Conservation (phyloP, 2,113 vertebrate species). For the Nerophis ophidion region DNA sequence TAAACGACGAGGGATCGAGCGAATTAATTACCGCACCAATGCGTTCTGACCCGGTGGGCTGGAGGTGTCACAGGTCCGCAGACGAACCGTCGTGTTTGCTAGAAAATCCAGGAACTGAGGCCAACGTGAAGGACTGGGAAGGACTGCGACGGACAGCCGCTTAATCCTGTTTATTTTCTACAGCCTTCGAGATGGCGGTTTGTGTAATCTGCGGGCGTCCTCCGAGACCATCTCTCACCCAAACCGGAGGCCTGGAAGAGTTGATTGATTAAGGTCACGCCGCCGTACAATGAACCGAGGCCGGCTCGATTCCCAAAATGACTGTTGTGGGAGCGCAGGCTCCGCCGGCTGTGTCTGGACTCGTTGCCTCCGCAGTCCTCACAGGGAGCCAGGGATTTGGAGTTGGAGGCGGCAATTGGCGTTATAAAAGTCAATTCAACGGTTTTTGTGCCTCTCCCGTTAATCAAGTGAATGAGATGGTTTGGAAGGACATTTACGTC, state of each 20-base stretch:
- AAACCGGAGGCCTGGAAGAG: not conserved
- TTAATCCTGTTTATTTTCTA: conserved; percentile 74
- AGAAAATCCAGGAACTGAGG: conserved; percentile 55
- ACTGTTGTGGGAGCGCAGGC: conserved; percentile 36
- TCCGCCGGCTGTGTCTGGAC: conserved; percentile 29
- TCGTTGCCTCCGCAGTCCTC: conserved; percentile 23
- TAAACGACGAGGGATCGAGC: conserved; percentile 11
- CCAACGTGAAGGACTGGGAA: conserved; percentile 52
- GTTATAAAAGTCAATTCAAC: conserved; percentile 48
- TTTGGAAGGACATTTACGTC: not conserved
- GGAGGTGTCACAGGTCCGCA: conserved; percentile 17
- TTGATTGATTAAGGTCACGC: conserved; percentile 48
- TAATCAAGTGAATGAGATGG: conserved; percentile 28
- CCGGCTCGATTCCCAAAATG: conserved; percentile 42
- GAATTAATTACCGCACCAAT: conserved; percentile 29
- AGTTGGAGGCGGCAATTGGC: conserved; percentile 31
- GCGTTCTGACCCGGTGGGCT: not conserved
- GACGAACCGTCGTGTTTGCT: conserved; percentile 72
- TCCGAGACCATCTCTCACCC: conserved; percentile 34
- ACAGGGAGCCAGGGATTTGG: conserved; percentile 40
- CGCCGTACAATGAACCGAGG: conserved; percentile 40
- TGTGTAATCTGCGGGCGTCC: conserved; percentile 17
- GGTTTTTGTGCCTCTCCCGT: conserved; percentile 21
- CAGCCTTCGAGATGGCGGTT: conserved; percentile 50
- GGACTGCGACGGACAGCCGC: conserved; percentile 57